phyloP scores from a whole-genome alignment of 2,113 vertebrate species.

The Cephalopholis sonnerati region DNA sequence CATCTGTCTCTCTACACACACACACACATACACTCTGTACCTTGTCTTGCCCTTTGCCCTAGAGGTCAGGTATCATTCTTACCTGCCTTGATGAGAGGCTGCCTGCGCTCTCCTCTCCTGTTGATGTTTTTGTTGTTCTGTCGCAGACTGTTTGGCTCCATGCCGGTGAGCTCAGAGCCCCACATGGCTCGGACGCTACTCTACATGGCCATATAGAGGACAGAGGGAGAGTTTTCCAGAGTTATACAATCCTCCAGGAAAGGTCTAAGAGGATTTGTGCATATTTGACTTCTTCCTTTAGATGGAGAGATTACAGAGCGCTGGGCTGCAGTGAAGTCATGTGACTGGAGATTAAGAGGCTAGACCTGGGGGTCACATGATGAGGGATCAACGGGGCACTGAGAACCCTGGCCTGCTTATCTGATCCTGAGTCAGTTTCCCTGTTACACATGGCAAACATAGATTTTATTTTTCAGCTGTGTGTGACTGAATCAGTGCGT shows the following conservation, averaged over 20 bases:
- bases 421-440: slow-evolving; percentile 36
- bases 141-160: slow-evolving; percentile 69
- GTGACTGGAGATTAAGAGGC: slow-evolving; percentile 77
- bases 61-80: slow-evolving; percentile 53
- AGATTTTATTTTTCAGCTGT: slow-evolving; percentile 4
- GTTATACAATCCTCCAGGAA: slow-evolving; percentile 62
- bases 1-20: slow-evolving; percentile 6
- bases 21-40: slow-evolving; percentile 25
- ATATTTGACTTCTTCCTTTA: slow-evolving; percentile 77
- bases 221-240: slow-evolving; percentile 27
- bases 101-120: neutral
- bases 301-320: slow-evolving; percentile 68
- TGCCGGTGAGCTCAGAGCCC: slow-evolving; percentile 22
- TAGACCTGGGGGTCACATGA: slow-evolving; percentile 71
- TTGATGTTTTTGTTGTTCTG: slow-evolving; percentile 54
- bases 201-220: slow-evolving; percentile 38
- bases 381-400: slow-evolving; percentile 45
- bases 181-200: slow-evolving; percentile 12
- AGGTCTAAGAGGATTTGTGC: slow-evolving; percentile 77
- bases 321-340: slow-evolving; percentile 73
- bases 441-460: slow-evolving; percentile 26
- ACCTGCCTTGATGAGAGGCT: slow-evolving; percentile 47
- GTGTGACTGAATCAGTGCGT: slow-evolving; percentile 34
- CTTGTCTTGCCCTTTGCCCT: slow-evolving; percentile 66
- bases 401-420: slow-evolving; percentile 41